A percentile compares a stretch with the other conserved stretches of the same genome.
phyloP scores from a whole-genome alignment of 2,113 vertebrate species.

The Lampris megalopsis region DNA sequence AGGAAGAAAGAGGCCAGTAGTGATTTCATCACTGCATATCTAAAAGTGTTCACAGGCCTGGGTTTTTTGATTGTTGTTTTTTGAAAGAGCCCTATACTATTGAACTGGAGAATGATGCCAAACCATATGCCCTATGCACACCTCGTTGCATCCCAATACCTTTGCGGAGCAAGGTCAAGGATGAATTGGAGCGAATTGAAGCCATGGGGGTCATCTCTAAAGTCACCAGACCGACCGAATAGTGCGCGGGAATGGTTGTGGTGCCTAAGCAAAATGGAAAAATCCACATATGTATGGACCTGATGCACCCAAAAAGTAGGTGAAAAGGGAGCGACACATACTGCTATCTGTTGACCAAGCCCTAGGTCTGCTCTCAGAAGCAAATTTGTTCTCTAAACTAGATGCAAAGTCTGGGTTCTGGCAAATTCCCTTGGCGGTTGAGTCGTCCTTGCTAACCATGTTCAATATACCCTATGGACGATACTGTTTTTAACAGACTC shows the following conservation, averaged over 20 bases:
- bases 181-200: slow-evolving; percentile 34
- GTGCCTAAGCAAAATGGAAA: slow-evolving; percentile 13
- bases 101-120: background rate
- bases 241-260: slow-evolving; percentile 24
- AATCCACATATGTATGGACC: slow-evolving; percentile 16
- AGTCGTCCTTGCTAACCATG: slow-evolving; percentile 3
- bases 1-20: too few relatives aligned
- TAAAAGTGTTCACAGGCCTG: background rate
- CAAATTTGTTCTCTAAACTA: slow-evolving; percentile 24
- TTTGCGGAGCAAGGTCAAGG: slow-evolving; percentile 17
- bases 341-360: background rate
- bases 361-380: background rate
- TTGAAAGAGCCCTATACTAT: slow-evolving; percentile 10
- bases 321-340: slow-evolving; percentile 15
- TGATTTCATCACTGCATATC: slow-evolving; percentile 4
- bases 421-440: slow-evolving; percentile 8
- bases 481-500: slow-evolving; percentile 31
- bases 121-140: slow-evolving; percentile 6
- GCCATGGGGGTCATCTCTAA: slow-evolving; percentile 9
- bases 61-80: background rate
- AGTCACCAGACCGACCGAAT: slow-evolving; percentile 21
- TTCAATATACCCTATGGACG: slow-evolving; percentile 5
- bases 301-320: slow-evolving; percentile 2
- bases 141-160: background rate
- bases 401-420: slow-evolving; percentile 21